Evolutionary conservation across 2,797 vertebrate genomes (phyloP).

Genomic region (Protonibea diacanthus): DNA sequence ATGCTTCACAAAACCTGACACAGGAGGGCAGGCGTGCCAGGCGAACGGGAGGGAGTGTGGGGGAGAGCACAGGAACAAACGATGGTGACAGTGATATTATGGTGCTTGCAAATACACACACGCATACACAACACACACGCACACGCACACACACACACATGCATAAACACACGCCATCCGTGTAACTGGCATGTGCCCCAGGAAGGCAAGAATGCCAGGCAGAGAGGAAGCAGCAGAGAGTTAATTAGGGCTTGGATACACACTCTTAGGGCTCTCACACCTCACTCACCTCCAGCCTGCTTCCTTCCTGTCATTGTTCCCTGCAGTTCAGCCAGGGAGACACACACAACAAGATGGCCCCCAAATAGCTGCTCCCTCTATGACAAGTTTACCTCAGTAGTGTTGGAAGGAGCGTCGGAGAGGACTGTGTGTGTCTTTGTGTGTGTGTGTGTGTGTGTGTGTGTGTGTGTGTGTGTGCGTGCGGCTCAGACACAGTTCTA

Average conservation of each 20-base stretch:
- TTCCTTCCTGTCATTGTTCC: conserved; percentile 96
- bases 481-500: not conserved
- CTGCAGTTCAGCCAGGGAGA: conserved; percentile 89
- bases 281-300: conserved; percentile 87
- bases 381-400: conserved; percentile 91
- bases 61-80: conserved; percentile 86
- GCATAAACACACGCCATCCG: conserved; percentile 73
- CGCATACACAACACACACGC: conserved; percentile 45
- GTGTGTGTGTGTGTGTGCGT: conserved; percentile 5
- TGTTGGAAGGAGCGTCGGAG: conserved; percentile 64
- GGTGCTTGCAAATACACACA: conserved; percentile 67
- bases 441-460: conserved; percentile 35
- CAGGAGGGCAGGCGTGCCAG: conserved; percentile 80
- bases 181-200: conserved; percentile 93
- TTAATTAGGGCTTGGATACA: conserved; percentile 95
- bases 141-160: conserved; percentile 31
- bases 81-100: conserved; percentile 89
- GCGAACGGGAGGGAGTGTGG: conserved; percentile 72
- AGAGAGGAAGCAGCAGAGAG: conserved; percentile 89
- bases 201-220: conserved; percentile 90
- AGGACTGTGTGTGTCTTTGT: conserved; percentile 40
- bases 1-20: conserved; percentile 82
- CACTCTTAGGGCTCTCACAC: conserved; percentile 94
- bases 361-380: conserved; percentile 90
- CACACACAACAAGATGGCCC: conserved; percentile 91